Percentiles rank a stretch among this genome's conserved stretches.
These are phyloP conservation scores for Tenrec ecaudatus DNA, from an alignment of 2,113 vertebrate genomes.

Conservation along the genomic window DNA sequence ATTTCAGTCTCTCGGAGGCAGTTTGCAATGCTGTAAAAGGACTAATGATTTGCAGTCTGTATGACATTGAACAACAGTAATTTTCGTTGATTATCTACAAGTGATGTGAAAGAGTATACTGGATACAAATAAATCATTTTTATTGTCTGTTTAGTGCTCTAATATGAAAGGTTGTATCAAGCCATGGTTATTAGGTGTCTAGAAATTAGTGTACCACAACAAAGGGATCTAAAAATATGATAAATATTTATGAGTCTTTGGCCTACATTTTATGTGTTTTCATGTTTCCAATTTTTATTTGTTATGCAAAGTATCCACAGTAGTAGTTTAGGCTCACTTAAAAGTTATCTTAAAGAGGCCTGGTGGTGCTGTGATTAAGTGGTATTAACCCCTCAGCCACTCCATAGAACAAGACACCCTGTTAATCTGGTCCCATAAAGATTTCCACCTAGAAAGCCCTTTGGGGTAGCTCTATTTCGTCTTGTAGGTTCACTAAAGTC, in stretches of 20 bases:
- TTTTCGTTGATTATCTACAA: conserved; percentile 13
- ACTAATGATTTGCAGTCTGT: neutral
- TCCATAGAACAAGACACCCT: neutral
- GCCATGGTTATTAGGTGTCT: neutral
- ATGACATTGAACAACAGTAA: neutral
- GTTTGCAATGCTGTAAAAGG: neutral
- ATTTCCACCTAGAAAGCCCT: neutral
- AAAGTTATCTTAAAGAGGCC: neutral
- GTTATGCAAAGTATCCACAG: conserved; percentile 21
- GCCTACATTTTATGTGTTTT: conserved; percentile 21
- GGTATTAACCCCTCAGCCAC: neutral
- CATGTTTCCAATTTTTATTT: conserved; percentile 21
- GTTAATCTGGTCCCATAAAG: neutral
- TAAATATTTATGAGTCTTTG: conserved; percentile 46
- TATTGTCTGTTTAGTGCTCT: conserved; percentile 33
- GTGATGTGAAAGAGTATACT: conserved; percentile 24
- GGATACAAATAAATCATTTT: conserved; percentile 38
- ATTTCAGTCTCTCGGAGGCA: neutral
- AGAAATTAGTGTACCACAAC: neutral
- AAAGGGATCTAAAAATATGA: neutral
- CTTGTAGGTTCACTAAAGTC: too few relatives aligned
- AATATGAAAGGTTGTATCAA: conserved; percentile 27
- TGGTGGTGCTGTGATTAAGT: neutral
- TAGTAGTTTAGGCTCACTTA: conserved; percentile 47
- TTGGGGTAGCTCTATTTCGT: neutral